These are phyloP conservation scores for Latrodectus geometricus DNA, from an alignment of 1,140 invertebrate genomes.

Conservation along the genomic window DNA sequence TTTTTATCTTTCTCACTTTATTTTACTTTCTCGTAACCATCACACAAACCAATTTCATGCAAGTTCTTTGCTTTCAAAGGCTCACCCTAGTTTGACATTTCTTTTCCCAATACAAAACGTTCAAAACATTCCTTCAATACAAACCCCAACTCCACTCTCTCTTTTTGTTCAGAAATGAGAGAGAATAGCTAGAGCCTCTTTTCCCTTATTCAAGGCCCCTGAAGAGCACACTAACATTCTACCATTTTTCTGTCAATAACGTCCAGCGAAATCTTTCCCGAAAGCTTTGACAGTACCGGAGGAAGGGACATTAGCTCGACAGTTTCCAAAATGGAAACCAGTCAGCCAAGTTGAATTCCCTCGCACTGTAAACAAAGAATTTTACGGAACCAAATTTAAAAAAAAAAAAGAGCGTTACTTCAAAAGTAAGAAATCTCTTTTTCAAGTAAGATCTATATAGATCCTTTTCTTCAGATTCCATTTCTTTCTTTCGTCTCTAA, in stretches of 20 bases:
- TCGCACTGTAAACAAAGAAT: slow-evolving; percentile 44
- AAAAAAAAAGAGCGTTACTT: neutral
- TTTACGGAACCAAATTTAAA: slow-evolving; percentile 28
- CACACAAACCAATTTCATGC: slow-evolving; percentile 54
- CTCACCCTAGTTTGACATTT: neutral
- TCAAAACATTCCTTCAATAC: slow-evolving; percentile 44
- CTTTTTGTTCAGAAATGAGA: slow-evolving; percentile 56
- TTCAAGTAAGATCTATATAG: slow-evolving; percentile 30
- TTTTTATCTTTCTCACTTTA: neutral
- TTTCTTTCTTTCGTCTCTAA: neutral
- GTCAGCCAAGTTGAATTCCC: slow-evolving; percentile 44
- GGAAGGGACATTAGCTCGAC: slow-evolving; percentile 52
- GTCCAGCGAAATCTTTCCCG: slow-evolving; percentile 26
- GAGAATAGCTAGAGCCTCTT: slow-evolving; percentile 20
- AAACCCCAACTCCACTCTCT: slow-evolving; percentile 28
- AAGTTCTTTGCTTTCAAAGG: slow-evolving; percentile 48
- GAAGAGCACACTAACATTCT: slow-evolving; percentile 45
- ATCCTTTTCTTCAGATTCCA: neutral
- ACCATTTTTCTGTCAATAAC: slow-evolving; percentile 59
- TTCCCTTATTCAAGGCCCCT: slow-evolving; percentile 33
- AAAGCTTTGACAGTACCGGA: slow-evolving; percentile 39
- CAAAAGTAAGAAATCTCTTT: slow-evolving; percentile 11
- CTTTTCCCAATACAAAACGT: neutral
- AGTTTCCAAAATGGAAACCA: slow-evolving; percentile 55
- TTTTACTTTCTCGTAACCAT: slow-evolving; percentile 21